Conservation (phyloP, 2,797 vertebrate species). For the Carduelis carduelis region DNA sequence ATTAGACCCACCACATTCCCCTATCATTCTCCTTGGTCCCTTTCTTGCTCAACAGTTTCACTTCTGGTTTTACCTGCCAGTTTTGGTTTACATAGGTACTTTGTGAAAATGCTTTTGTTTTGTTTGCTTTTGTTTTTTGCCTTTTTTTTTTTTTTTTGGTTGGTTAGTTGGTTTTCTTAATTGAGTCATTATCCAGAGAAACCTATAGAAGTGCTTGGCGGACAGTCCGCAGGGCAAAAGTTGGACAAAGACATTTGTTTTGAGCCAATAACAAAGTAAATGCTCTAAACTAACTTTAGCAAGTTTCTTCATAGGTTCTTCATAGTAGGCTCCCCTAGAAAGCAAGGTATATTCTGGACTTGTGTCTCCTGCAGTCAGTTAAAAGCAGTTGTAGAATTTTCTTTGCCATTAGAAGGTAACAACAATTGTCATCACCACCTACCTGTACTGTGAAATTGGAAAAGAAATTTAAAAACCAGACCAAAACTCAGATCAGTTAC, state of each 20-base stretch:
- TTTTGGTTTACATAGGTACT: neutral
- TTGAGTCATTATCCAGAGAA: neutral
- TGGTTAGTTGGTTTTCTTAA: neutral
- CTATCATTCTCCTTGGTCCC: neutral
- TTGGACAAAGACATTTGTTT: neutral
- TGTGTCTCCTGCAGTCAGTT: neutral
- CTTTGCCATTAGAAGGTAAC: neutral
- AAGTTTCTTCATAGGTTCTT: neutral
- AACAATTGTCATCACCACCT: neutral
- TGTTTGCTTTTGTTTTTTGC: neutral
- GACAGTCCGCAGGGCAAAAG: neutral
- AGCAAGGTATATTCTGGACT: neutral
- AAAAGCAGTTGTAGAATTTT: neutral
- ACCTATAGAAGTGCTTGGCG: neutral
- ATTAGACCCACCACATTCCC: neutral
- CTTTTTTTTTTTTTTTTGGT: neutral
- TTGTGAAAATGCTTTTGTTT: neutral
- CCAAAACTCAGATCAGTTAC: neutral
- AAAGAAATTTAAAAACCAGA: neutral
- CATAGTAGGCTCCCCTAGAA: neutral
- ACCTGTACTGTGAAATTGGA: neutral
- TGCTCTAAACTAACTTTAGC: neutral
- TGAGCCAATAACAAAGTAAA: neutral
- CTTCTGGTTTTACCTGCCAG: neutral
- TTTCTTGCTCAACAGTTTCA: neutral